These are phyloP conservation scores for Mactromeris polynyma DNA, from an alignment of 2,888 invertebrate genomes.

Conservation along the genomic window DNA sequence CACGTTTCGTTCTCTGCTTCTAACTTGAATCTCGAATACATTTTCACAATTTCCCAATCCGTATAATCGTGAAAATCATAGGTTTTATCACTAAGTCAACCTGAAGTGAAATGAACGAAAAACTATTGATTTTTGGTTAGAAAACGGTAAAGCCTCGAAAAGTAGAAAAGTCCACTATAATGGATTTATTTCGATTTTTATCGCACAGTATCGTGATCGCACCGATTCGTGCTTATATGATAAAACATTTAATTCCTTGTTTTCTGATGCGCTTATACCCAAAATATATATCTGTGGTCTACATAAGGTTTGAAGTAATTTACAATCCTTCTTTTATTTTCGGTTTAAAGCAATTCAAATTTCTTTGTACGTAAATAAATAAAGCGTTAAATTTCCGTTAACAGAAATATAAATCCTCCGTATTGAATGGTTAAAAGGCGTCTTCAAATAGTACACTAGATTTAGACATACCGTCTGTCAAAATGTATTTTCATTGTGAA, in stretches of 20 bases:
- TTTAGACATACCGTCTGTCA: background rate
- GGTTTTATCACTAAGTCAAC: background rate
- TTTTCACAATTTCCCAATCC: background rate
- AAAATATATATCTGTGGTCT: background rate
- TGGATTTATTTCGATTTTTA: background rate
- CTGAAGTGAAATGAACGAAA: background rate
- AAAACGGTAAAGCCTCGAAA: background rate
- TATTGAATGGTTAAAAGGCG: background rate
- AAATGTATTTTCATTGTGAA: background rate
- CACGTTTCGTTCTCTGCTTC: background rate
- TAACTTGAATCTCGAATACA: background rate
- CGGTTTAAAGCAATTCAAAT: background rate
- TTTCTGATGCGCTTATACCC: background rate
- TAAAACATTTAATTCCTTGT: background rate
- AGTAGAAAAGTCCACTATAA: background rate
- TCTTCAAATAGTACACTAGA: background rate
- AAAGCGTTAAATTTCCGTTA: background rate
- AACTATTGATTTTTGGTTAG: background rate
- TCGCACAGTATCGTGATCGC: background rate
- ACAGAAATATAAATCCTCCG: background rate
- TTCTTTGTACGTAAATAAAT: background rate
- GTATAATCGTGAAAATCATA: background rate
- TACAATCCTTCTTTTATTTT: background rate
- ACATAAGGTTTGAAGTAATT: background rate
- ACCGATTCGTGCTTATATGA: background rate